Conservation (phyloP, 2,113 vertebrate genomes). For the Sylvicapra grimmia region DNA sequence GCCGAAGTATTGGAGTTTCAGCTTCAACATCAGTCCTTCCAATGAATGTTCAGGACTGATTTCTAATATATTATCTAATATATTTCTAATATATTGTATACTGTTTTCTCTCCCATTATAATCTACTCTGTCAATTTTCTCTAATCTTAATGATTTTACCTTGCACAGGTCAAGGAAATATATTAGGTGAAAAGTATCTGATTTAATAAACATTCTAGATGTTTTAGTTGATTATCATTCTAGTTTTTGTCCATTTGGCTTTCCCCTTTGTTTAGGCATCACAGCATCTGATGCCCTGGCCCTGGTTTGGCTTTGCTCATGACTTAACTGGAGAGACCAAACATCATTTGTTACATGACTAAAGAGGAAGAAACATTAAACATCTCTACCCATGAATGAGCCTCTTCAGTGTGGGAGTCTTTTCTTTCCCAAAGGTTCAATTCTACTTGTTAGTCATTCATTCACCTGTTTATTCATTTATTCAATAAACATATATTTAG, state of each 20-base stretch:
- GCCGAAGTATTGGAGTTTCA: background rate
- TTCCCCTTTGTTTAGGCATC: background rate
- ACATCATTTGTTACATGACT: background rate
- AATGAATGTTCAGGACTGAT: background rate
- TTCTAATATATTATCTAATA: background rate
- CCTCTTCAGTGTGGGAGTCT: background rate
- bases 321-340: slow-evolving; percentile 4
- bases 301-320: background rate
- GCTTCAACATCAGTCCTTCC: background rate
- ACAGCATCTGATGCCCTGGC: background rate
- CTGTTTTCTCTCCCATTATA: background rate
- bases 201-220: background rate
- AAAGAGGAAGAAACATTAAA: background rate
- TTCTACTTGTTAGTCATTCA: background rate
- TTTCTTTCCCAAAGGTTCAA: background rate
- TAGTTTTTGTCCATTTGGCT: background rate
- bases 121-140: background rate
- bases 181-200: background rate
- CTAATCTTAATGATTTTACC: background rate
- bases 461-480: background rate
- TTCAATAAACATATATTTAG: background rate
- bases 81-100: background rate
- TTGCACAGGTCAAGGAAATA: background rate
- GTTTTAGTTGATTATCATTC: background rate
- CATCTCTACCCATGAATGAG: background rate